Evolutionary conservation across 2,888 invertebrate genomes (phyloP), one percentile per base, ranked within the genome.

Genomic region (Parelbella ahira): DNA sequence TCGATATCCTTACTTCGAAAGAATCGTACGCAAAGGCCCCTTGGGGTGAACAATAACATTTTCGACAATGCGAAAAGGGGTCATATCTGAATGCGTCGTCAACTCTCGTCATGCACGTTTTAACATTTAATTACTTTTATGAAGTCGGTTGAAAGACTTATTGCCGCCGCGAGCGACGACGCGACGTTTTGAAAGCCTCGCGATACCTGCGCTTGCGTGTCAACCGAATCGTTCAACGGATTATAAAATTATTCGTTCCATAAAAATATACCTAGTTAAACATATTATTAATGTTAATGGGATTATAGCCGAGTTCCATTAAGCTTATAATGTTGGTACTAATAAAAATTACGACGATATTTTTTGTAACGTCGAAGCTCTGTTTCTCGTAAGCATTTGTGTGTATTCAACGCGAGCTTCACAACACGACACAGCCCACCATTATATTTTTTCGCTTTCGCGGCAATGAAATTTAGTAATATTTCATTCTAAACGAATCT

Each of bases 271-370:
- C 51, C 52, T 64, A 64, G 58, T 65, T 58, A 58, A 65, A 68
- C 65, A 71, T 49, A 48, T 43, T 65, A 63, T 63, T 63, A 64
- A 72, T 69, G 67, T 69, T 72, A 74, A 78, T 74, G 68, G 71
- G 63, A 75, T 75, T 73, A 76, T 59, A 62, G 67, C 59, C 60
- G 58, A 55, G 61, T 68, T 71, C 71, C 69, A 74, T 77, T 73
- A 74, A 68, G 63, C 53, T 61, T 60, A 60, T 69, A 61, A 67
- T 63, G 62, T 64, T 66, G 61, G 67, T 70, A 67, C 62, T 64
- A 68, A 69, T 76, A 75, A 73, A 74, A 68, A 70, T 70, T 69
- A 71, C 53, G 50, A 52, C 41, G 51, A 44, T 49, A 53, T 52
- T 68, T 60, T 63, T 59, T 64, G 7, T 37, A 44, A 37, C 42